phyloP scores from a whole-genome alignment of 2,888 invertebrate genomes.

The Malacosoma neustria region DNA sequence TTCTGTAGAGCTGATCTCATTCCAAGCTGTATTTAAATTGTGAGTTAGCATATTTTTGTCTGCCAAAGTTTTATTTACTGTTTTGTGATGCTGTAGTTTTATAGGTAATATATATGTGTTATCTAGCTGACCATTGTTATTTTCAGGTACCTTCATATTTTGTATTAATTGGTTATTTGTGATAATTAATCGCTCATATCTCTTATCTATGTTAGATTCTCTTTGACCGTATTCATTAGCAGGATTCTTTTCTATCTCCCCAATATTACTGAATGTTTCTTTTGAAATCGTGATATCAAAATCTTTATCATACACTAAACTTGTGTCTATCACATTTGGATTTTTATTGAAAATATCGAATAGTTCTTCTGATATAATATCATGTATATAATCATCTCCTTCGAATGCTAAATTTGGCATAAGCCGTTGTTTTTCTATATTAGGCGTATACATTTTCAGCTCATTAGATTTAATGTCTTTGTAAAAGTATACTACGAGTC shows the following conservation, averaged over 20 bases:
- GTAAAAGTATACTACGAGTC: conserved; percentile 43
- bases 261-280: conserved; percentile 12
- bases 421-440: conserved; percentile 27
- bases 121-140: no score
- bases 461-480: conserved; percentile 17
- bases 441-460: conserved; percentile 34
- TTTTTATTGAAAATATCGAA: conserved; percentile 33
- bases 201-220: no score
- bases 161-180: no score
- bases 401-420: conserved; percentile 37
- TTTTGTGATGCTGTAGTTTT: no score
- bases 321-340: conserved; percentile 12
- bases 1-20: no score
- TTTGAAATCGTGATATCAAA: not conserved
- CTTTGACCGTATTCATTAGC: no score
- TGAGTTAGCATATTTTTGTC: no score
- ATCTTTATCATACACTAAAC: not conserved
- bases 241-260: conserved; percentile 9
- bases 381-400: conserved; percentile 18
- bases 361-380: conserved; percentile 9
- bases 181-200: no score
- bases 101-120: no score
- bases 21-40: no score
- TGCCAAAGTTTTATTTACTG: no score
- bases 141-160: no score